These are phyloP conservation scores for Potorous gilbertii DNA, from an alignment of 2,797 vertebrate species.

Conservation along the genomic window DNA sequence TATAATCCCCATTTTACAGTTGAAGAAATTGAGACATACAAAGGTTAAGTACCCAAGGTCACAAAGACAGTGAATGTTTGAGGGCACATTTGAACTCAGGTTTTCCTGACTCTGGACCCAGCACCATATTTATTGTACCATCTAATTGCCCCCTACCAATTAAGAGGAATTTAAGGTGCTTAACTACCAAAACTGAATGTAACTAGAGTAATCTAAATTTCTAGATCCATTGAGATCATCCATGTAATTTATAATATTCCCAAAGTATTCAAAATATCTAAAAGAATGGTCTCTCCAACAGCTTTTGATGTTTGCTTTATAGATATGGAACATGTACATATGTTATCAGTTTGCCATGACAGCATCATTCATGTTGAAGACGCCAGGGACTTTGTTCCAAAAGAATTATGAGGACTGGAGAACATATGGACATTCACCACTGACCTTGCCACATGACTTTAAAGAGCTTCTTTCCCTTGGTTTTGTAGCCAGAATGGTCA, in stretches of 20 bases:
- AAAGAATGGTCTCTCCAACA: neutral
- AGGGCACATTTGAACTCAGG: neutral
- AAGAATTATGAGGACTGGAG: neutral
- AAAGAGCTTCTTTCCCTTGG: neutral
- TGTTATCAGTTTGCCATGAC: neutral
- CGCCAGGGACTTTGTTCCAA: neutral
- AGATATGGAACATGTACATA: neutral
- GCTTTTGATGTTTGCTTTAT: neutral
- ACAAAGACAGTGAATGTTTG: neutral
- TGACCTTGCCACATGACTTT: neutral
- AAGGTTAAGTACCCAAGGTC: neutral
- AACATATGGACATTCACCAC: neutral
- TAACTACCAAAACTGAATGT: constrained; percentile 11
- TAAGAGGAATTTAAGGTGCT: neutral
- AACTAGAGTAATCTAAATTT: constrained; percentile 1
- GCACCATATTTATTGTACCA: neutral
- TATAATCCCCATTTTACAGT: too few species aligned
- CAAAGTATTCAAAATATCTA: neutral
- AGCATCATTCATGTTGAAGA: too few species aligned
- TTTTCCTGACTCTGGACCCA: neutral
- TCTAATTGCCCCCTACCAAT: too few species aligned
- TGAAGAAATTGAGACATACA: neutral
- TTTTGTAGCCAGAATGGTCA: neutral
- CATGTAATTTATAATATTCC: neutral
- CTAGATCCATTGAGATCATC: neutral